Evolutionary conservation across 2,888 invertebrate genomes (phyloP), one percentile per base, ranked within the genome.

Genomic region (Trachelus tabidus): DNA sequence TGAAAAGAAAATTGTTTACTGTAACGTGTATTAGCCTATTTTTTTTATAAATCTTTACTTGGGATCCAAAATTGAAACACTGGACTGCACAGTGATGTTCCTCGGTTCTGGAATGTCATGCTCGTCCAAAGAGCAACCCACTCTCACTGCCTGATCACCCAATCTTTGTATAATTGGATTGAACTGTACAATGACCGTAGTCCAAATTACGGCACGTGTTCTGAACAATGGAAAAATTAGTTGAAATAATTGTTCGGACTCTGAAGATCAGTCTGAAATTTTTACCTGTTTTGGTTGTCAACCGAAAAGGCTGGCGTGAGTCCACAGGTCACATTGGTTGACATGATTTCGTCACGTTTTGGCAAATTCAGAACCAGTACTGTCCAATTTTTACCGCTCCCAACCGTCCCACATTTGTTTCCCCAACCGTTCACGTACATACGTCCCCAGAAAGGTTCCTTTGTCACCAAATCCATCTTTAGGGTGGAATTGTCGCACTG

Each of bases 121-220:
- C 23, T 93, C 93, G 83, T 92, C 92, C 75, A 95, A 93, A n/a
- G 96, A 94, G 87, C 97, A 97, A 0, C 96, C 96, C 9, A 96
- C 95, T 85, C 95, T 95, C 79, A 97, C 94, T 85, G 96, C 94
- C 79, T 97, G 94, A 92, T 97, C 97, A 0, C 96, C 96, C 79
- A 96, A 95, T 30, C 96, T 95, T 91, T 97, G 97, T 79, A 97
- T 96, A 83, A 97, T 94, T 0, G 95, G 94, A 92, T 97, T 97
- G 91, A 96, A 96, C 90, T 97, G 97, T 76, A 97, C 94, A 86
- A 97, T 95, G 85, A 97, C 93, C 87, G 96, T 94, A 34, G 95
- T 95, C 87, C 95, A 95, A 73, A 96, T 94, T 87, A 96, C 81
- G 0, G 86, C 83, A 2, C 85, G 94, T 4, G 95, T 96, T 87